Conservation (phyloP, 1,140 invertebrate species). For the Phocides pigmalion region DNA sequence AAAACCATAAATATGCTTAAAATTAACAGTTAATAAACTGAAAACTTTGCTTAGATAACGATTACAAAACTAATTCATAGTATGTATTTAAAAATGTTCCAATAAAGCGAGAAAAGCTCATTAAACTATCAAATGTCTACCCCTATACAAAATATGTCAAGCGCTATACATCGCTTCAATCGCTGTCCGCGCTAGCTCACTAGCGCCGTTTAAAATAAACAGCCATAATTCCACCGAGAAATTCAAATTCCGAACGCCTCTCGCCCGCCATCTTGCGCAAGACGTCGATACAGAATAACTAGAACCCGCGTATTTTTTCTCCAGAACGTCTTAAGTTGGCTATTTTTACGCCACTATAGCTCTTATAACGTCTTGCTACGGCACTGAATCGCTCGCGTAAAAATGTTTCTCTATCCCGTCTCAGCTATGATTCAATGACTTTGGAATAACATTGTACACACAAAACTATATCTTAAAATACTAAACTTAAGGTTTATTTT, state of each 20-base stretch:
- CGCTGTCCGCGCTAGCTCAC: constrained; percentile 37
- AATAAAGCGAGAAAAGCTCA: constrained; percentile 13
- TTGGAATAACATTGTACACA: constrained; percentile 19
- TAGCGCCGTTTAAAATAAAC: constrained; percentile 54
- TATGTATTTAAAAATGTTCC: background rate
- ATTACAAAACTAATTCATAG: background rate
- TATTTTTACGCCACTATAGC: constrained; percentile 80
- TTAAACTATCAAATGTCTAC: constrained; percentile 41
- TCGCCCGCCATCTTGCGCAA: constrained; percentile 79
- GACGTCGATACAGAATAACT: constrained; percentile 78
- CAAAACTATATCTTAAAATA: constrained; percentile 21
- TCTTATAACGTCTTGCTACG: constrained; percentile 74
- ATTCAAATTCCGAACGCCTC: constrained; percentile 79
- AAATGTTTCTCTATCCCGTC: constrained; percentile 71
- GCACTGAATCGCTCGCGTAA: constrained; percentile 79
- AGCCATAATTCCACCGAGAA: constrained; percentile 76
- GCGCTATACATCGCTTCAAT: constrained; percentile 44
- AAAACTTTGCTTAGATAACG: no score
- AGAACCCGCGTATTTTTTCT: constrained; percentile 71
- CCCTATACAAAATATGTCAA: constrained; percentile 42
- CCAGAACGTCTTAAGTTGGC: constrained; percentile 78
- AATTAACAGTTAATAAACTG: no score
- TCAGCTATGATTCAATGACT: constrained; percentile 38
- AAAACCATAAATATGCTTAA: no score
- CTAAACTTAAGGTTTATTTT: constrained; percentile 24